Evolutionary conservation across 2,113 vertebrate species (phyloP), one percentile per base, ranked within the genome.

Genomic region (Potamarius usumacintae): DNA sequence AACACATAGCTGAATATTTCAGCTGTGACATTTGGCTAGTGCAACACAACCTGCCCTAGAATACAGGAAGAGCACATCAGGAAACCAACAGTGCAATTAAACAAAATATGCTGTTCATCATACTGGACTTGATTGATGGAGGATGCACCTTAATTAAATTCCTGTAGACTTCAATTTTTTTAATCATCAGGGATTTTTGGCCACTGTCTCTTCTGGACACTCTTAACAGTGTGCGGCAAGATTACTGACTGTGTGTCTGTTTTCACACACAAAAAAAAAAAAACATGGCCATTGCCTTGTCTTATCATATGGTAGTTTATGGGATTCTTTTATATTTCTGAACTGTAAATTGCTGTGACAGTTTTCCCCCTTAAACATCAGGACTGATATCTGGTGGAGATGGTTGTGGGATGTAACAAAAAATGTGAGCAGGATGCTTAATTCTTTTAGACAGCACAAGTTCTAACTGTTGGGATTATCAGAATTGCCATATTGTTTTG

Each of bases 121-220:
- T 53, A 60, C n/a, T 78, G 62, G 65, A 87, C 82, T 60, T 84
- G 83, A 79, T 57, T 77, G 50, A 84, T 85, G 18, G 48, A 89
- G 53, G 48, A 76, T 42, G 78, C 86, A 82, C 85, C 82, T 79
- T 87, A 76, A 74, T 57, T 30, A 25, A 62, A 52, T 53, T 80
- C 55, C 3, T 84, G 1, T 77, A 60, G 42, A 55, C 8, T 17
- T 69, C 1, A 50, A 9, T 34, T 88, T 71, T 84, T 60, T 15
- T 82, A 7, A 34, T 90, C 83, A 52, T 82, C 30, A 83, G 78
- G 83, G 69, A 78, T 78, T 89, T 87, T 42, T 85, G 86, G 34
- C 79, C 69, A 74, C 58, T 52, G 12, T 77, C 2, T 55, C 20
- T 86, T 42, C 12, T 62, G 42, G 9, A 30, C 69, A 83, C 34